Base-by-base conservation (phyloP, 2,888 invertebrate species). In the Philaethria dido region DNA sequence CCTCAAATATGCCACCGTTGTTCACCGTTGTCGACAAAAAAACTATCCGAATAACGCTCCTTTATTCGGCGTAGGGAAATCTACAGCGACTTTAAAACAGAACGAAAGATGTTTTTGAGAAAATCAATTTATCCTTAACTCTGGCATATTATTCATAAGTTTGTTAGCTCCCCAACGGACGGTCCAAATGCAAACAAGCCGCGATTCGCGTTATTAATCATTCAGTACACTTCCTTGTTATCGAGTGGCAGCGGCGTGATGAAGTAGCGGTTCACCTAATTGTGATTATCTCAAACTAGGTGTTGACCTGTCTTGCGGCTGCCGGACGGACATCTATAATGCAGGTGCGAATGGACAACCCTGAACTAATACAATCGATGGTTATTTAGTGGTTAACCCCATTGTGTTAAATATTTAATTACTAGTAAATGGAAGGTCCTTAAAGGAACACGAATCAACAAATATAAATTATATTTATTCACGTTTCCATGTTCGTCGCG, bases 61-160 rank as follows among this genome's bases (percentile, higher is more conserved):
- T 85, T 39, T 57, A 57, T 57, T 22, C 20, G 85, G 87, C 85
- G 86, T 87, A 83, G 83, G 78, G 77, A 76, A 81, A 77, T 78
- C 79, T 77, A 75, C 74, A 73, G 33, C 60, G 64, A 61, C 45
- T 55, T 45, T 22, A 33, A 62, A 42, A 47, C 65, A 60, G 69
- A 72, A 64, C 60, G 47, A 77, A 75, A 72, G 48, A n/a, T 66
- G 78, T 79, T 79, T 73, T 76, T 78, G 83, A 85, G 83, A 79
- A 82, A 85, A 86, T 85, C 85, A 82, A 88, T 74, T 72, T 66
- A 71, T 83, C 82, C 80, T 81, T 78, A 81, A 83, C 80, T 85
- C 79, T 80, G 81, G 80, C 82, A 82, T 82, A 87, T 86, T 89
- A 90, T 89, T 90, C 90, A 90, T 88, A 89, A 90, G 88, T 87